A percentile compares a stretch with the other conserved stretches of the same genome.
Conservation (phyloP, 2,113 vertebrate species). For the Siniperca chuatsi region DNA sequence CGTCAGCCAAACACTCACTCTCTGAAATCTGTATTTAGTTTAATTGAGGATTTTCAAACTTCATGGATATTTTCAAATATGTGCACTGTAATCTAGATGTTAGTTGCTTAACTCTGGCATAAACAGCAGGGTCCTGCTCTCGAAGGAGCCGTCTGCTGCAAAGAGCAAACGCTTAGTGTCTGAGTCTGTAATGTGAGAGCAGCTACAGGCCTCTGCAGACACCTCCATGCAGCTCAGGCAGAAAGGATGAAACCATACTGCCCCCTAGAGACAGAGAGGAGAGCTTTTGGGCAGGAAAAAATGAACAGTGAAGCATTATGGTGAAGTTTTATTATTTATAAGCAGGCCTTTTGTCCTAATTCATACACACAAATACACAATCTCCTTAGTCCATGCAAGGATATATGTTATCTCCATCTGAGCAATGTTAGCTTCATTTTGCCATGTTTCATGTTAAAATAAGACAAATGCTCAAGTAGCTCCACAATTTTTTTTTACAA, state of each 20-base stretch:
- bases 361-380: not conserved
- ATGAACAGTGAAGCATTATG: not conserved
- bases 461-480: not conserved
- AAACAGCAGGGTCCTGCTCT: conserved; percentile 53
- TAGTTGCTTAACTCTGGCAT: conserved; percentile 52
- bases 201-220: conserved; percentile 11
- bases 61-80: conserved; percentile 46
- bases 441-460: not conserved
- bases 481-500: not conserved
- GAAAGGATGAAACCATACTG: conserved; percentile 63
- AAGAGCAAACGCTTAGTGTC: conserved; percentile 33
- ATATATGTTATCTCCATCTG: not conserved
- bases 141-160: conserved; percentile 33
- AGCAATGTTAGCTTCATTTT: not conserved
- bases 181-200: conserved; percentile 46
- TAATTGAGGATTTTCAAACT: conserved; percentile 41
- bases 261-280: conserved; percentile 70
- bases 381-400: not conserved
- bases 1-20: conserved; percentile 31
- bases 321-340: not conserved
- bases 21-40: conserved; percentile 52
- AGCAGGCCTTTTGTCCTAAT: not conserved
- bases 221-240: not conserved
- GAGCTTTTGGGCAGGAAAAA: not conserved
- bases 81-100: conserved; percentile 49